These are phyloP conservation scores for Acestrorhynchus altus DNA, from an alignment of 2,797 vertebrate species.

Conservation along the genomic window DNA sequence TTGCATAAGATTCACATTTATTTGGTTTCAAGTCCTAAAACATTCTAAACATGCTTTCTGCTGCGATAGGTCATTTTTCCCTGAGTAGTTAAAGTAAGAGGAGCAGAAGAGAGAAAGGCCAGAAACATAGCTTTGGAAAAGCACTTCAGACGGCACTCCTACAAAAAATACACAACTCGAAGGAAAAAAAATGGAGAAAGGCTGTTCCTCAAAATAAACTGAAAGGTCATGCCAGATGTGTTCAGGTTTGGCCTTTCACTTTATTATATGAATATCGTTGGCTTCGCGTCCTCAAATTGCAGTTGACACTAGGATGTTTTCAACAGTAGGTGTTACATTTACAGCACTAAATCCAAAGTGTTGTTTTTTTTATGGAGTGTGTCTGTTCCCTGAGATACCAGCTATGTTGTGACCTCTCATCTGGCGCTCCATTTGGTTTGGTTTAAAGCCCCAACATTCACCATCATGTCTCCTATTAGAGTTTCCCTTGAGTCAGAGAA, in stretches of 20 bases:
- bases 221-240: too few relatives aligned
- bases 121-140: conserved; percentile 66
- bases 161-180: conserved; percentile 13
- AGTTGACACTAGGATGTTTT: too few relatives aligned
- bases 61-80: conserved; percentile 90
- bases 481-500: conserved; percentile 51
- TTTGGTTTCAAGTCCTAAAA: conserved; percentile 98
- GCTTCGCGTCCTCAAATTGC: too few relatives aligned
- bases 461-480: conserved; percentile 48
- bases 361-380: not conserved
- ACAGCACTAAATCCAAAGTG: not conserved
- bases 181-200: too few relatives aligned
- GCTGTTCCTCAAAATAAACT: not conserved
- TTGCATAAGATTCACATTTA: conserved; percentile 99
- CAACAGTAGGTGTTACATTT: not conserved
- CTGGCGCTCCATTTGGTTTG: conserved; percentile 54
- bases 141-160: conserved; percentile 49
- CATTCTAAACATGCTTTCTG: conserved; percentile 98
- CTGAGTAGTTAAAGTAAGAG: conserved; percentile 97
- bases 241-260: too few relatives aligned
- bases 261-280: too few relatives aligned
- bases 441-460: conserved; percentile 53
- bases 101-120: conserved; percentile 79
- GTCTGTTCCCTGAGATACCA: conserved; percentile 58
- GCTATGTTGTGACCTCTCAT: conserved; percentile 22